Base-by-base conservation (phyloP, 2,113 vertebrate genomes). In the Rafetus swinhoei region DNA sequence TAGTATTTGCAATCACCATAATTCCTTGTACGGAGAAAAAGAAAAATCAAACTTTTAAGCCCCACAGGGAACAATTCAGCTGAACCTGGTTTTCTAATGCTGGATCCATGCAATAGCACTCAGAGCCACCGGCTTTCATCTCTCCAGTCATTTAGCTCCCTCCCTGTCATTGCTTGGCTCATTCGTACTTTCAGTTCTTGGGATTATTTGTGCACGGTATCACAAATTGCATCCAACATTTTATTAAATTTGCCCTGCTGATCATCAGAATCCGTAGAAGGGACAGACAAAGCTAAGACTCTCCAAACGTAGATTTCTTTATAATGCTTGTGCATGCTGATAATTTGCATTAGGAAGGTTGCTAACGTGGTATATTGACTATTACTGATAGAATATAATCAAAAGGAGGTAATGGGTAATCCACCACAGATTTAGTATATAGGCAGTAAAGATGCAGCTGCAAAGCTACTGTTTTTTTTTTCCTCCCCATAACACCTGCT, bases 1-100 rank as follows among this genome's bases (percentile, higher is more conserved):
- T 94, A 92, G 88, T 94, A 96, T 96, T 96, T 96, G 81, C 92
- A 93, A 93, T 95, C 96, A 95, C 79, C 53, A 90, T 94, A 92
- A 85, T 95, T 97, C 83, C 11, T 87, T 82, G 35, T 74, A 87
- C 1, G 0, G 25, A 85, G 10, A 56, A 86, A 94, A 91, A 89
- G 72, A 79, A 89, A 96, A 95, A 96, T 95, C 79, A 95, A 93
- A 96, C 84, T 94, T 94, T 88, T 95, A 95, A 90, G 52, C 76
- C 90, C 89, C 77, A 57, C 39, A 82, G 90, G 89, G 90, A 95
- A 88, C 59, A 92, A 95, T 93, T 95, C 77, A 84, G n/a, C 87
- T 95, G 89, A 76, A 85, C 54, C 77, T 80, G 72, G n/a, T 91
- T 87, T 81, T 88, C 95, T 91, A 96, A 85, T 82, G 60, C 82